Base-by-base conservation (phyloP, 2,113 vertebrate genomes). In the Mesembrinibis cayennensis region DNA sequence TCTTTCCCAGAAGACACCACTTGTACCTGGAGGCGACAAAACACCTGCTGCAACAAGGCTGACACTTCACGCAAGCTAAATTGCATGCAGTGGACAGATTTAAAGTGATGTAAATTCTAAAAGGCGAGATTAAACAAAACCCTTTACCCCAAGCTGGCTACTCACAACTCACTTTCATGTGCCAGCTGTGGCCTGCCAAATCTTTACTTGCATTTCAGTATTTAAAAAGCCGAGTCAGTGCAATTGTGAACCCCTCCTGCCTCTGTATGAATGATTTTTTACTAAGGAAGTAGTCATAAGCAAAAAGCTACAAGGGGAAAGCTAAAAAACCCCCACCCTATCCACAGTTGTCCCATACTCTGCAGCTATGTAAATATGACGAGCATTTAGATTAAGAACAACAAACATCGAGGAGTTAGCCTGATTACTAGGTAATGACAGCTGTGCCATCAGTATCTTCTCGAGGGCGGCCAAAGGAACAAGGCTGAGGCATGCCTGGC, bases 91-190 rank as follows among this genome's bases (percentile, higher is more conserved):
- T 15, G 71, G 70, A 45, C 79, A 90, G 74, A 53, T 72, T 62
- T 73, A 40, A 82, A 95, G 25, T 40, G 17, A 91, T 70, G 47
- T 71, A 72, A 93, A 84, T 85, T 80, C 63, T 16, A 5, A 84
- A 72, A 96, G 72, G 50, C 80, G 87, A 93, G 76, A 93, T 91
- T 80, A 92, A 96, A 85, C 0, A 5, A 82, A 91, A 49, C 67
- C 80, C 59, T 65, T 76, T 72, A 55, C 45, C 40, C 40, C 22
- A 11, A 67, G 55, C 45, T 86, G 87, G 61, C 62, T 40, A 42
- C 89, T 81, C 58, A 42, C 29, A 23, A 18, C 58, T 97, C 89
- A 80, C 79, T 93, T 91, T 87, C 69, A 79, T 26, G 27, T 49
- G 61, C 66, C 63, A 42, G 17, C 50, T 10, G 34, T 3, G 12